Evolutionary conservation across 2,888 invertebrate genomes (phyloP), one percentile per base, ranked within the genome.

Genomic region (Periphyllus acericola): DNA sequence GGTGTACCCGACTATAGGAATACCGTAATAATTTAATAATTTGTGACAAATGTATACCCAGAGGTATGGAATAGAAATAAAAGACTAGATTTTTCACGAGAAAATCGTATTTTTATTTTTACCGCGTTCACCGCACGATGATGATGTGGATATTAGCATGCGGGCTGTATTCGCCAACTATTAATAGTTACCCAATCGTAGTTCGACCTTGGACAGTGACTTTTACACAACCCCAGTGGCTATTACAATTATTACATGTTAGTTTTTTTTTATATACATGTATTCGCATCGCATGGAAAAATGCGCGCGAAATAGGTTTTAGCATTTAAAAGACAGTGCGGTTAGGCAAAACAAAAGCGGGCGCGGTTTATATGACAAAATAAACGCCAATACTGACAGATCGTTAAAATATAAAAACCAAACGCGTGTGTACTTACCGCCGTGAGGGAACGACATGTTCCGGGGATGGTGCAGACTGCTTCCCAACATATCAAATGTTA

Each of bases 401-500:
- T 25, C 40, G 14, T 40, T 11, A 14, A 14, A 11, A 46, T 79
- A n/a, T 3, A 79, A 9, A 32, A 25, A 60, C 21, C 3, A 9
- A 1, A 9, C 36, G 25, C 1, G 29, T 14, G 17, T 21, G 17
- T 84, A 86, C 87, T 87, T 17, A 87, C 87, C 87, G 66, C 87
- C 87, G 25, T 87, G 87, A 25, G 87, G 87, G 21, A 87, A 87
- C 34, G 87, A 87, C 81, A 87, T 81, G 19, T 81, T 87, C 66
- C 87, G 40, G 34, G 81, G 74, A 81, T 87, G 87, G 75, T 87
- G 87, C 40, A 87, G 19, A 74, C 87, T 87, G 81, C 81, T 87
- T 71, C 81, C 87, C 81, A 87, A 87, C 87, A 87, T 87, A 80
- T 86, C 66, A 75, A 60, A 29, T 40, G 3, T 1, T 84, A 66